A percentile compares a stretch with the other conserved stretches of the same genome.
Evolutionary conservation across 2,113 vertebrate genomes (phyloP).

Genomic region (Notarius quadriscutis): DNA sequence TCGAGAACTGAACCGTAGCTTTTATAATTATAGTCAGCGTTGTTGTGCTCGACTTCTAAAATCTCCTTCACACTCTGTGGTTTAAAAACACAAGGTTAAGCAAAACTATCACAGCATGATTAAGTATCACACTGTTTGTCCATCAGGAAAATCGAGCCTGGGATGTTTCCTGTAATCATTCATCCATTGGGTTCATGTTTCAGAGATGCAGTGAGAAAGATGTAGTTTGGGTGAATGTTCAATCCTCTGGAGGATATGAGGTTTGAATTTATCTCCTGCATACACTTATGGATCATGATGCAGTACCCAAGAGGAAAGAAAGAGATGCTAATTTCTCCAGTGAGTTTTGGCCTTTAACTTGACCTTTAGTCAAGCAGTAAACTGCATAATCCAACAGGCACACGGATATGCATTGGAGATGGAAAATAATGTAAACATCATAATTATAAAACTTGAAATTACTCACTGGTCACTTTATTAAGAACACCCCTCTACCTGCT

Average conservation of each 20-base stretch:
- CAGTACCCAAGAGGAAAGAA: not conserved
- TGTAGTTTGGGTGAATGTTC: constrained; percentile 20
- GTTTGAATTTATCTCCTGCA: constrained; percentile 22
- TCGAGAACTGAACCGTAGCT: constrained; percentile 57
- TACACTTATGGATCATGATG: not conserved
- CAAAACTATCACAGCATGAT: not conserved
- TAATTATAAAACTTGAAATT: not conserved
- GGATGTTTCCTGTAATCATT: constrained; percentile 34
- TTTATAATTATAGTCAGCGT: constrained; percentile 37
- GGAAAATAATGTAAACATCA: not conserved
- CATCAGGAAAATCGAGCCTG: constrained; percentile 22
- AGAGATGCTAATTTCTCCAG: constrained; percentile 24
- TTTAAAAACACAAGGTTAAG: not conserved
- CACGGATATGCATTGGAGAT: not conserved
- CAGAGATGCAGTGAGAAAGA: not conserved
- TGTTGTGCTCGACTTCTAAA: constrained; percentile 32
- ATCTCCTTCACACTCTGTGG: constrained; percentile 23
- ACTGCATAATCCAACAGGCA: not conserved
- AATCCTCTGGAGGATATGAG: constrained; percentile 8
- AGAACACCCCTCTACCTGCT: no score
- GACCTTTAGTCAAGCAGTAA: not conserved
- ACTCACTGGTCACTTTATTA: no score
- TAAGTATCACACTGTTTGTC: not conserved
- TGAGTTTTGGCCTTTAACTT: constrained; percentile 19
- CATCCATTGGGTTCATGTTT: not conserved